Percentiles rank a stretch among this genome's conserved stretches.
Conservation (phyloP, 2,888 invertebrate species). For the Hyposoter didymator region DNA sequence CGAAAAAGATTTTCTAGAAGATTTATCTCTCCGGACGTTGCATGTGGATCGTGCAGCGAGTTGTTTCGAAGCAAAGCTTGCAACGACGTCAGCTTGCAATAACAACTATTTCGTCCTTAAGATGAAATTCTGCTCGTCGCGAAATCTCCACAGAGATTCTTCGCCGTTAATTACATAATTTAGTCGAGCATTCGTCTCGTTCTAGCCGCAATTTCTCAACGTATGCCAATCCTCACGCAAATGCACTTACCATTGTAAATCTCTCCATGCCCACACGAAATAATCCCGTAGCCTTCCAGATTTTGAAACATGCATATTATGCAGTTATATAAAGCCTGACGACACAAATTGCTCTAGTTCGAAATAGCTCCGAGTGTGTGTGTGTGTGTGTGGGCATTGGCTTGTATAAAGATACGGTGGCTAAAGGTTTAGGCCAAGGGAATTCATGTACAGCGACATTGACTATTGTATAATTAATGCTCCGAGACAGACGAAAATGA, state of each 20-base stretch:
- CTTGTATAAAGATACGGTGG: neutral
- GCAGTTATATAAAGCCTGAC: neutral
- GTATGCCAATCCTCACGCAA: constrained; percentile 11
- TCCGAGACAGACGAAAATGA: neutral
- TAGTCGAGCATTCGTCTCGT: constrained; percentile 51
- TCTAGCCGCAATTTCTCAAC: constrained; percentile 4
- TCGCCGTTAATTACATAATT: constrained; percentile 71
- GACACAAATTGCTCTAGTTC: constrained; percentile 12
- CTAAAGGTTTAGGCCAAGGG: constrained; percentile 32
- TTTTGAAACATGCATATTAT: constrained; percentile 44
- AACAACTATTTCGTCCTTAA: constrained; percentile 11
- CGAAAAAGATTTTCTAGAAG: neutral
- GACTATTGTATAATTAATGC: constrained; percentile 55
- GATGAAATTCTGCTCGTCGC: neutral
- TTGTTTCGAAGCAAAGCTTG: constrained; percentile 40
- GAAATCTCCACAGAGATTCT: constrained; percentile 12
- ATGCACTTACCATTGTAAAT: neutral
- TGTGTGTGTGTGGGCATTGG: neutral
- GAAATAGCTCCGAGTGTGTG: neutral
- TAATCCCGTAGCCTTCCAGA: constrained; percentile 66
- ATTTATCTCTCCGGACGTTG: constrained; percentile 27
- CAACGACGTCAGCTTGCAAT: neutral
- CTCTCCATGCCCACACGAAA: constrained; percentile 18
- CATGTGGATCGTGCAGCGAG: constrained; percentile 19
- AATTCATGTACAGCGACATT: constrained; percentile 44